Evolutionary conservation across 2,797 vertebrate genomes (phyloP).

Genomic region (Lophius americanus): DNA sequence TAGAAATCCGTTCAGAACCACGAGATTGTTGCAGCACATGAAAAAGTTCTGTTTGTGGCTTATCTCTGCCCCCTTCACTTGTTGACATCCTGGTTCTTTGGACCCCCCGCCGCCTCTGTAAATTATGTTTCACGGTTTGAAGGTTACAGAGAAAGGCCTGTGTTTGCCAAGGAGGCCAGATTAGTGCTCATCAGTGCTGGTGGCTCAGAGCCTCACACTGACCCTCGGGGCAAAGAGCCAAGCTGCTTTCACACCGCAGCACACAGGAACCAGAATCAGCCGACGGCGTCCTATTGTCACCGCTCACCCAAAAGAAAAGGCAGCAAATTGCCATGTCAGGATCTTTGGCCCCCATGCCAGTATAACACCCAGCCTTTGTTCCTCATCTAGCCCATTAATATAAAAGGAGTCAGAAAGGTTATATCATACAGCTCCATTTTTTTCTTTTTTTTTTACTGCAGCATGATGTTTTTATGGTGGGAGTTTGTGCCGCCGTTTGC

Average conservation of each 20-base stretch:
- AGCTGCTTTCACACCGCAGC: slow-evolving; percentile 83
- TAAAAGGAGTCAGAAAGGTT: slow-evolving; percentile 48
- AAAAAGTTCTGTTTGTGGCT: slow-evolving; percentile 29
- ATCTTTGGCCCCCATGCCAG: slow-evolving; percentile 82
- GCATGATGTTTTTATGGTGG: slow-evolving; percentile 16
- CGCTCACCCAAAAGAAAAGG: slow-evolving; percentile 81
- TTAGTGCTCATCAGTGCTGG: slow-evolving; percentile 90
- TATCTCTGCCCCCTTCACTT: slow-evolving; percentile 38
- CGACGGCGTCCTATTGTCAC: slow-evolving; percentile 85
- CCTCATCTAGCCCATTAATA: slow-evolving; percentile 63
- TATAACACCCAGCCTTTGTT: slow-evolving; percentile 83
- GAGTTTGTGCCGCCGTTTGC: slow-evolving; percentile 35
- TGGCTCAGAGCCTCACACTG: slow-evolving; percentile 82
- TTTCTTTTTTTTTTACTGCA: slow-evolving; percentile 31
- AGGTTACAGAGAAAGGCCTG: slow-evolving; percentile 72
- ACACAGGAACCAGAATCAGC: slow-evolving; percentile 76
- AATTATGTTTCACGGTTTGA: slow-evolving; percentile 77
- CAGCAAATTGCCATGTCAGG: slow-evolving; percentile 91
- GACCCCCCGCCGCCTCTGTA: slow-evolving; percentile 65
- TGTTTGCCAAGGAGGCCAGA: slow-evolving; percentile 83
- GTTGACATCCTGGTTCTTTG: slow-evolving; percentile 53
- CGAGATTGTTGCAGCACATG: slow-evolving; percentile 18
- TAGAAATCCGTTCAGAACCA: too few relatives aligned
- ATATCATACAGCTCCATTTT: slow-evolving; percentile 18
- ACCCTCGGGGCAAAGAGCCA: slow-evolving; percentile 83